phyloP scores from a whole-genome alignment of 1,140 invertebrate species.

The Lucilia cuprina region DNA sequence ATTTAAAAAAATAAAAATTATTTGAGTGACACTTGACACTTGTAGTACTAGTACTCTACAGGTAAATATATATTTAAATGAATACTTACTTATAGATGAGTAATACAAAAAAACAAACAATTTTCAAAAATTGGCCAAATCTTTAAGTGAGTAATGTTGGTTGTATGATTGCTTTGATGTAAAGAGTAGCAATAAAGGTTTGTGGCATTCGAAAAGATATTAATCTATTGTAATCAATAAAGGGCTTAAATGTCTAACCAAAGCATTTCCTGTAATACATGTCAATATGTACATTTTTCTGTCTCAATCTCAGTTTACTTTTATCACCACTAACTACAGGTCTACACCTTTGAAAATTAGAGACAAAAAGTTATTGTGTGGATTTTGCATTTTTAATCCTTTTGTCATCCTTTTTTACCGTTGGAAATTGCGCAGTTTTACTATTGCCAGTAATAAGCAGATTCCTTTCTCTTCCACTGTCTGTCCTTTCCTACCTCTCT shows the following conservation, averaged over 20 bases:
- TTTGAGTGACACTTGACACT: slow-evolving; percentile 30
- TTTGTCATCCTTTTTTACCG: neutral
- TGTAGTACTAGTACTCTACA: neutral
- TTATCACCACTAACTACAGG: neutral
- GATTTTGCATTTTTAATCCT: neutral
- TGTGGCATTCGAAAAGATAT: neutral
- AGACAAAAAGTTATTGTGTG: neutral
- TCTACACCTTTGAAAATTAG: neutral
- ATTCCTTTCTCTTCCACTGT: neutral
- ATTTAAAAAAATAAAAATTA: neutral
- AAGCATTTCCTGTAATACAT: neutral
- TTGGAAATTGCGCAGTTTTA: neutral
- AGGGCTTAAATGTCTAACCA: slow-evolving; percentile 16
- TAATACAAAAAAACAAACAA: too few relatives aligned
- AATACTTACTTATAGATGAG: too few relatives aligned
- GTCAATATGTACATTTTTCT: too few relatives aligned
- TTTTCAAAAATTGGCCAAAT: too few relatives aligned
- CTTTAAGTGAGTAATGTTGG: neutral
- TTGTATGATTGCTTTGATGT: neutral
- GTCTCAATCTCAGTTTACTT: too few relatives aligned
- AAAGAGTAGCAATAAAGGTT: slow-evolving; percentile 1
- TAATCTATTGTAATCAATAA: slow-evolving; percentile 27
- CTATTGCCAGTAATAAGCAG: neutral
- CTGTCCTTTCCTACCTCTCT: neutral
- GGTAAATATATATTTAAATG: too few relatives aligned